These are phyloP conservation scores for Drosophila dunni DNA, from an alignment of 1,140 invertebrate genomes.

Conservation along the genomic window DNA sequence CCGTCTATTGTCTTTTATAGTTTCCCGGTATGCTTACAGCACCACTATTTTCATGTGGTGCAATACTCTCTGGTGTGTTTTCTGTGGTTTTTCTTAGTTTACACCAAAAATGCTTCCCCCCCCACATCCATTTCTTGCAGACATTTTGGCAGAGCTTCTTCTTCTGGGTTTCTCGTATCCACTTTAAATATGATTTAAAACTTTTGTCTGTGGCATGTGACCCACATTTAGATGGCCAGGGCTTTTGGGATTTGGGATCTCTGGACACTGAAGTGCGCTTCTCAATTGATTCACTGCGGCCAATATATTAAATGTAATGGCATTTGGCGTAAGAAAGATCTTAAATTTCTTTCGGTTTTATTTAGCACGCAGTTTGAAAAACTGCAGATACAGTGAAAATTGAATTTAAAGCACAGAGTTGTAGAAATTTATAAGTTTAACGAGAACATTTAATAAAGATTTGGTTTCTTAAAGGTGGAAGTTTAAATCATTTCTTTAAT, in stretches of 20 bases:
- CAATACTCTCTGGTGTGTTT: slow-evolving; percentile 68
- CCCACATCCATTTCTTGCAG: neutral
- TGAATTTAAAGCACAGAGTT: slow-evolving; percentile 20
- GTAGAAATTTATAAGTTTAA: slow-evolving; percentile 15
- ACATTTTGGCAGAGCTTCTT: slow-evolving; percentile 20
- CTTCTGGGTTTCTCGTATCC: slow-evolving; percentile 26
- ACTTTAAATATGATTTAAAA: slow-evolving; percentile 57
- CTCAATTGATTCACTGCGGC: slow-evolving; percentile 50
- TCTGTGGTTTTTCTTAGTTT: slow-evolving; percentile 53
- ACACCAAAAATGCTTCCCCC: neutral
- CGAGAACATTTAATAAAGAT: neutral
- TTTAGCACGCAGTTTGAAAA: slow-evolving; percentile 10
- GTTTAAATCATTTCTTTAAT: no score
- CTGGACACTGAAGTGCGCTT: slow-evolving; percentile 10
- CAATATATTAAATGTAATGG: slow-evolving; percentile 51
- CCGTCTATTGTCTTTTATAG: slow-evolving; percentile 81
- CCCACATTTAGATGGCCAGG: slow-evolving; percentile 44
- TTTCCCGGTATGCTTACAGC: slow-evolving; percentile 74
- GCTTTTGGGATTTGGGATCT: slow-evolving; percentile 20
- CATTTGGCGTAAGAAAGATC: slow-evolving; percentile 46
- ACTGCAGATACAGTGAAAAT: slow-evolving; percentile 20
- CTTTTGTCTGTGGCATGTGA: slow-evolving; percentile 49
- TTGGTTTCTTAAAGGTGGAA: no score
- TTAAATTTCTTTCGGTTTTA: slow-evolving; percentile 25
- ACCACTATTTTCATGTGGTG: slow-evolving; percentile 51